These are phyloP conservation scores for Deilephila porcellus DNA, from an alignment of 2,888 invertebrate genomes.

Conservation along the genomic window DNA sequence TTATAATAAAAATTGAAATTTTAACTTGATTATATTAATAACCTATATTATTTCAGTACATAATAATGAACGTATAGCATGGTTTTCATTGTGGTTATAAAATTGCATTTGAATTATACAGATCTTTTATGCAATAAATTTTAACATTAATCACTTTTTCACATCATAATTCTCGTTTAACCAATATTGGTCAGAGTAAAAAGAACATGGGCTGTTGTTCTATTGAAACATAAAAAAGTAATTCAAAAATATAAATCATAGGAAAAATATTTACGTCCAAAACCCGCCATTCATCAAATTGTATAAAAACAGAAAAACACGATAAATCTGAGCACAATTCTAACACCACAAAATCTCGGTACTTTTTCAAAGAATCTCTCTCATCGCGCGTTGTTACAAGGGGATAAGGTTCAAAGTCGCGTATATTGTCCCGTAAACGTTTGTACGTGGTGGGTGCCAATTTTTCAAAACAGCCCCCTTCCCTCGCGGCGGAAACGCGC, in stretches of 20 bases:
- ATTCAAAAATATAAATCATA: conserved; percentile 36
- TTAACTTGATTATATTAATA: too few relatives aligned
- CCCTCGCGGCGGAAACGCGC: conserved; percentile 69
- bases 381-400: conserved; percentile 45
- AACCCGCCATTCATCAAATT: conserved; percentile 38
- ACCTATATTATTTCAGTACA: too few relatives aligned
- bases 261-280: conserved; percentile 33
- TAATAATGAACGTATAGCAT: too few relatives aligned
- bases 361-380: conserved; percentile 43
- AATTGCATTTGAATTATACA: too few relatives aligned
- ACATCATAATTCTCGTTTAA: too few relatives aligned
- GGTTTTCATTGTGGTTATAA: too few relatives aligned
- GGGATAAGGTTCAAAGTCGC: conserved; percentile 53
- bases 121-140: too few relatives aligned
- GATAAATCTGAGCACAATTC: conserved; percentile 58
- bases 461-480: conserved; percentile 81
- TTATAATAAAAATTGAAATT: too few relatives aligned
- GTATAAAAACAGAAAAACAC: conserved; percentile 52
- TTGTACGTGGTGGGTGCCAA: conserved; percentile 75
- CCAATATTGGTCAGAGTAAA: neutral
- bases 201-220: neutral
- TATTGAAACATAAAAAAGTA: conserved; percentile 6
- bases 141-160: too few relatives aligned
- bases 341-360: conserved; percentile 52
- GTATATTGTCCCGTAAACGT: conserved; percentile 53